Evolutionary conservation across 37 sponge, comb jelly and placozoan genomes (phyloP), one percentile per base, ranked within the genome.

Genomic region (Bolinopsis microptera): DNA sequence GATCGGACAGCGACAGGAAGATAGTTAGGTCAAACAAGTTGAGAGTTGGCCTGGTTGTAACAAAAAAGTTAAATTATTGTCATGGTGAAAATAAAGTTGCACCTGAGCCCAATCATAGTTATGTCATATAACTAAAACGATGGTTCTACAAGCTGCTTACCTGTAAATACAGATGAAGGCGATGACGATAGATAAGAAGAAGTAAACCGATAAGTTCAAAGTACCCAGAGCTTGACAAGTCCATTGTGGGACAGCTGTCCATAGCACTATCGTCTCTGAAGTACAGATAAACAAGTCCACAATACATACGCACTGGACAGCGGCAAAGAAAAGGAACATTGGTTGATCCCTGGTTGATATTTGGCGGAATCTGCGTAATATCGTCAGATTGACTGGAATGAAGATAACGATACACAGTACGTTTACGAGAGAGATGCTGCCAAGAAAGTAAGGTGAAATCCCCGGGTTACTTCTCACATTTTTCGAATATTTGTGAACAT

Each of bases 321-420:
- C 90, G 30, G 23, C 61, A n/a, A 86, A 86, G 80, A 77, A 77
- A 13, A 77, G 34, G 80, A 77, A 77, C 80, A 77, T 77, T 3
- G 80, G 80, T 32, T 77, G 80, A 13, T 77, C 32, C 36, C 33
- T 77, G 80, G 36, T 77, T 27, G 80, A 77, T 34, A 77, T 77
- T 32, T 77, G 35, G 35, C 27, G 37, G 22, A 77, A 32, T 32
- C 18, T 32, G 18, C 2, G 33, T 18, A 32, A 27, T 2, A 77
- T 77, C 80, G 28, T 77, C 8, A 27, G 32, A 32, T 77, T 77
- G 32, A 32, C 80, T 35, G 80, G 80, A 27, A 77, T 13, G 80
- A 77, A 77, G 18, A 77, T 32, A 9, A 77, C 35, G 2, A 77
- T 18, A 35, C 80, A 77, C 35, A 34, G 9, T 22, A 77, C 1